phyloP scores from a whole-genome alignment of 2,113 vertebrate species.

The Chionomys nivalis region DNA sequence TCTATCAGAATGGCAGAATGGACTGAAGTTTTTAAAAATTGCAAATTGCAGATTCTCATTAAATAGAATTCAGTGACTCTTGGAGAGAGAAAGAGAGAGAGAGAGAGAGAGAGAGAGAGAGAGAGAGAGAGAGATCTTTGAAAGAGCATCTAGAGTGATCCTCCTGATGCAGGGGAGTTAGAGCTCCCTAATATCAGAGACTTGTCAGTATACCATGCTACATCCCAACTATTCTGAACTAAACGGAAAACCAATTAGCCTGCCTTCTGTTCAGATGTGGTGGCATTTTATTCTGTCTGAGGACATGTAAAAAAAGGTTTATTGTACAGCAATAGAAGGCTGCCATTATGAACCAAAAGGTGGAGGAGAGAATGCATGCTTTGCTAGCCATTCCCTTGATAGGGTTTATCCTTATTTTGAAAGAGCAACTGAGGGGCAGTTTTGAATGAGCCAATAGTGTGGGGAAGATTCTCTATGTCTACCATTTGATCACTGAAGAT shows the following conservation, averaged over 20 bases:
- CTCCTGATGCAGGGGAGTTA: background rate
- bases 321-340: background rate
- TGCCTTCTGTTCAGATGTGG: background rate
- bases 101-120: background rate
- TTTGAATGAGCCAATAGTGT: constrained; percentile 17
- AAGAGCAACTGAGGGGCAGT: background rate
- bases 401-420: background rate
- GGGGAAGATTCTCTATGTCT: background rate
- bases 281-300: constrained; percentile 21
- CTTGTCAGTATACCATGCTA: background rate
- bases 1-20: background rate
- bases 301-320: background rate
- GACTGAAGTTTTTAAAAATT: background rate
- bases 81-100: background rate
- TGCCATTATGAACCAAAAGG: background rate
- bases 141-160: constrained; percentile 26
- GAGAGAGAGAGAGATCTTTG: background rate
- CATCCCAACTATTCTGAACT: background rate
- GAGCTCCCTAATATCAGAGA: background rate
- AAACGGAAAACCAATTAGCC: background rate
- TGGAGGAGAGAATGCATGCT: background rate
- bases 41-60: background rate
- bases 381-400: background rate
- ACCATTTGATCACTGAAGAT: background rate
- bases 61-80: background rate